Base-by-base conservation (phyloP, 2,797 vertebrate genomes). In the Sciaenops ocellatus region DNA sequence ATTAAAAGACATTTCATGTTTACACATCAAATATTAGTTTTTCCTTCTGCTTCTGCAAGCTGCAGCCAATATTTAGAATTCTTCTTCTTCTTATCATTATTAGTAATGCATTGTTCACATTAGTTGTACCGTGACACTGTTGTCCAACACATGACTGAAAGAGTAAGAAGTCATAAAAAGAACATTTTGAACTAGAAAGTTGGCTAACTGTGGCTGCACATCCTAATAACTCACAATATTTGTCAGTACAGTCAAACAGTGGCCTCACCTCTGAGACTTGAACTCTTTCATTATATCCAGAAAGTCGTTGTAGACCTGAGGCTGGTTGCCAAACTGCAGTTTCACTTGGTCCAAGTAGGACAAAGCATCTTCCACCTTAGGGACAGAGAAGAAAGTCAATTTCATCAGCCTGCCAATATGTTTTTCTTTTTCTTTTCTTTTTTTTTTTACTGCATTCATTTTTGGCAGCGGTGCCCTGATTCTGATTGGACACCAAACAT, bases 251-350 rank as follows among this genome's bases (percentile, higher is more conserved):
- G 48, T 34, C 9, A n/a, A 80, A 80, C 42, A 5, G 13, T 22
- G 15, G 4, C 3, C 79, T 87, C 70, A 99, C 98, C 98, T 99
- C 75, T 99, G 98, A 93, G 98, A 99, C 92, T 99, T 99, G 90
- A 99, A 99, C 93, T 99, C 98, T 94, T 99, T 99, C 98, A 99
- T 99, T 89, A 99, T 99, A 89, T 99, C 98, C 92, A 99, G 95
- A 88, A 99, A 99, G 91, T 99, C 98, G 83, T 99, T 99, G 95
- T 99, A 99, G 92, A 99, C 98, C 94, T 99, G 98, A 73, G 98
- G 98, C 87, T 99, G 98, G 94, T 97, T 99, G 90, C 98, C 98
- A 89, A 99, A 99, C 75, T 99, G 98, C 82, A 99, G 94, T 87
- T 99, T 99, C 87, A 99, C 98, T 93, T 99, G 98, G 94, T 99